Evolutionary conservation across 2,888 invertebrate species (phyloP), one percentile per base, ranked within the genome.

Genomic region (Uropetala carovei): DNA sequence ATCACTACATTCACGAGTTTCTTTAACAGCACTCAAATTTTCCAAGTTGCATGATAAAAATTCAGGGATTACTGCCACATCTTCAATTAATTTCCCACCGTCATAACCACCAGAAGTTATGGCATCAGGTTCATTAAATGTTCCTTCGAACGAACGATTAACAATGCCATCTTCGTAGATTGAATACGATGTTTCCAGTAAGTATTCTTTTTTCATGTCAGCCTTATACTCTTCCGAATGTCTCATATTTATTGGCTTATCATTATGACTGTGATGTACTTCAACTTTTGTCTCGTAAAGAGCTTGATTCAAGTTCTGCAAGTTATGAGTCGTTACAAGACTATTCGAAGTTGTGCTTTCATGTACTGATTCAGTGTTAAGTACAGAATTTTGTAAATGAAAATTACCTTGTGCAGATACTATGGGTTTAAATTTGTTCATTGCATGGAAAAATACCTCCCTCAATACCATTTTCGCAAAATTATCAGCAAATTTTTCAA

Each of bases 141-240:
- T 64, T 4, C 89, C 89, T 11, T 30, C 60, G 64, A 89, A 89
- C 7, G 89, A 89, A 43, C 43, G 18, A 89, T 89, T 89, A 11
- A 89, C 60, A 43, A 89, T n/a, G 9, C 89, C 89, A 89, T n/a
- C n/a, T 14, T 43, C 27, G 22, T 22, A 27, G 0, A 5, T 43
- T 43, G 22, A n/a, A 27, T 3, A 11, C 13, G 75, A 13, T 27
- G 27, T 3, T 75, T 11, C 22, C 11, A 43, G 3, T 27, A 4
- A 27, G 13, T 8, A 7, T 75, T 43, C 75, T 22, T 27, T 75
- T 14, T 27, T 75, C 11, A 75, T 75, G 1, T 13, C 5, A 75
- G 22, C 27, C 18, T 75, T 27, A 11, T 27, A 13, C 13, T 27
- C 75, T 10, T 14, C 22, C 4, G 5, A 10, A 27, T 27, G 75